Evolutionary conservation across 2,113 vertebrate species (phyloP), one percentile per base, ranked within the genome.

Genomic region (Oceanites oceanicus): DNA sequence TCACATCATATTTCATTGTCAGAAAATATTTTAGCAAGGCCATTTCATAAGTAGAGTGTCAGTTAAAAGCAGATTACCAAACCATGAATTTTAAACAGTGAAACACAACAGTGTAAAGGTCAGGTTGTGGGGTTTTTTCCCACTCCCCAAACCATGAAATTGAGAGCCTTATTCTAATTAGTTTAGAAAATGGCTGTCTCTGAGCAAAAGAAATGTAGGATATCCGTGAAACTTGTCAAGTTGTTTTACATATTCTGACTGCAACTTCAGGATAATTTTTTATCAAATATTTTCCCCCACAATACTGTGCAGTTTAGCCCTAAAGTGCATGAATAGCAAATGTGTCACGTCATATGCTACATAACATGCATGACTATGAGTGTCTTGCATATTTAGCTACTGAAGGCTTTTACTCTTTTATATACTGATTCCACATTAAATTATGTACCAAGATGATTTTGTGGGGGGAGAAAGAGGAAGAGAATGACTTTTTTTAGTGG

Each of bases 1-100:
- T 94, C 66, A 50, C 38, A 32, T 70, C 50, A 23, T 94, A 85
- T 92, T 90, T 94, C 86, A 94, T 88, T 95, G 86, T 81, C 94
- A 91, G 50, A 74, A 77, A 91, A 85, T 56, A 88, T 74, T 85
- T 79, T 55, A 82, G 83, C 6, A 10, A 68, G 38, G 47, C 20
- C n/a, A 16, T 74, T 79, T 91, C 13, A 2, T 79, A 61, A 78
- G 32, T 10, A 53, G 42, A 67, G n/a, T 56, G 40, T 85, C 63
- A 86, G 83, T 82, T 83, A 88, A 90, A 82, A 70, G 45, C 58
- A 74, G 59, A 59, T 81, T 53, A 67, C 65, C 59, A 74, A 84
- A 59, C 44, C 38, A 42, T 72, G 56, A 61, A 82, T 92, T 91
- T 77, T 67, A 70, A 93, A 55, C 40, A 81, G 55, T 26, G 36